phyloP scores from a whole-genome alignment of 1,140 invertebrate species.

The Lycorma delicatula region DNA sequence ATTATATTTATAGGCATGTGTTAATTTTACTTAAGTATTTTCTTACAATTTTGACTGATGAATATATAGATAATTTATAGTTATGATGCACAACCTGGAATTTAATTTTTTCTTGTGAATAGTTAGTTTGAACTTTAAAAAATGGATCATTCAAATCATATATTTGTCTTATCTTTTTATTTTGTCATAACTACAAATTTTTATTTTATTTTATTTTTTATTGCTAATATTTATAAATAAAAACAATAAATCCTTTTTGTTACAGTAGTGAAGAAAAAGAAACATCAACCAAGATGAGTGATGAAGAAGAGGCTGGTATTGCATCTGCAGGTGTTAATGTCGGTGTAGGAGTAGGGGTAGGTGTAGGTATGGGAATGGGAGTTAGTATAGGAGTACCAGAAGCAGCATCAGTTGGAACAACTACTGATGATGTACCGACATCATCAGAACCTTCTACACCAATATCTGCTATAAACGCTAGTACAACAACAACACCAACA shows the following conservation, averaged over 20 bases:
- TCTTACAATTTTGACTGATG: too few species aligned
- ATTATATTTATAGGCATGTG: too few species aligned
- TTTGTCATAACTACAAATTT: background rate
- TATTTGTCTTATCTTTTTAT: background rate
- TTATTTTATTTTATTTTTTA: background rate
- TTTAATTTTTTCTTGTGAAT: too few species aligned
- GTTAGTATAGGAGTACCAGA: too few species aligned
- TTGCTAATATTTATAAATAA: background rate
- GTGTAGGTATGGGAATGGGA: too few species aligned
- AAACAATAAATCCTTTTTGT: background rate
- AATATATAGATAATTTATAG: too few species aligned
- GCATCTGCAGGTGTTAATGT: background rate
- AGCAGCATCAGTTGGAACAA: constrained; percentile 10
- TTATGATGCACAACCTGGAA: too few species aligned
- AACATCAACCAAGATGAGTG: constrained; percentile 25
- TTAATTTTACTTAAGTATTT: too few species aligned
- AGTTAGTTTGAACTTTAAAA: too few species aligned
- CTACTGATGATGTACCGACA: constrained; percentile 5
- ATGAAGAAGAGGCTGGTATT: constrained; percentile 27
- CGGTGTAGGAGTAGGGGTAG: background rate
- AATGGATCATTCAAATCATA: too few species aligned
- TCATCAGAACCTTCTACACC: constrained; percentile 2
- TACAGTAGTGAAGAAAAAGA: constrained; percentile 27
- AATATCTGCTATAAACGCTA: too few species aligned
- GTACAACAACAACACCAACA: background rate